These are phyloP conservation scores for Argyresthia albistria DNA, from an alignment of 2,888 invertebrate species.

Conservation along the genomic window DNA sequence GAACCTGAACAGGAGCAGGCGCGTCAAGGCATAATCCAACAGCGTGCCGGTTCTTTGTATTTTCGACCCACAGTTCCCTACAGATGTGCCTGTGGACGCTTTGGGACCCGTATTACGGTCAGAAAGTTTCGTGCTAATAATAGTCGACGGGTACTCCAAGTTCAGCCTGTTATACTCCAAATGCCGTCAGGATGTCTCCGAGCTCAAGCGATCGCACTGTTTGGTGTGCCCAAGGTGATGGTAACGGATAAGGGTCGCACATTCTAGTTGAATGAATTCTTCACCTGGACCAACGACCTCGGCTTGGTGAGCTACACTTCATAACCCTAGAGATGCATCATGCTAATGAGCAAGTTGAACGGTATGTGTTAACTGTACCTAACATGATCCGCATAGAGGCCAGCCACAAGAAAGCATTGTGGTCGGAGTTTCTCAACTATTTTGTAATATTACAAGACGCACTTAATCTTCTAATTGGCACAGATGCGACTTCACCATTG, in stretches of 20 bases:
- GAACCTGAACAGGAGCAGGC: not conserved
- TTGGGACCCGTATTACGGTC: conserved; percentile 2
- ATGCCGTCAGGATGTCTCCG: conserved; percentile 1
- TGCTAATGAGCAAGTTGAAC: conserved; percentile 7
- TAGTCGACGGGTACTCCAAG: conserved; percentile 4
- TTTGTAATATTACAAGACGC: conserved; percentile 2
- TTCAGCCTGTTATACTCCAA: conserved; percentile 1
- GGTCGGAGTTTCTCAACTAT: conserved; percentile 4
- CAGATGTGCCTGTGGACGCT: conserved; percentile 14
- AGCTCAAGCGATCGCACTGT: conserved; percentile 2
- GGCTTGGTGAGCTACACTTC: conserved; percentile 6
- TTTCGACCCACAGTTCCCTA: conserved; percentile 12
- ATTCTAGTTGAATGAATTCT: not conserved
- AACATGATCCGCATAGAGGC: conserved; percentile 8
- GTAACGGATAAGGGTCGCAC: conserved; percentile 4
- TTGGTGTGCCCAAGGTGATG: conserved; percentile 3
- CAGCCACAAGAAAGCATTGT: conserved; percentile 1
- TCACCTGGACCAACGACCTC: conserved; percentile 2
- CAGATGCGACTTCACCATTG: not conserved
- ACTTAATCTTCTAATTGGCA: not conserved
- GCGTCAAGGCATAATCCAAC: not conserved
- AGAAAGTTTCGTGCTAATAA: not conserved
- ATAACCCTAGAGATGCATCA: conserved; percentile 9
- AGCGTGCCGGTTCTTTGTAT: conserved; percentile 11
- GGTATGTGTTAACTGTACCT: conserved; percentile 7